Percentiles rank a stretch among this genome's conserved stretches.
Evolutionary conservation across 92 coral and sea anemone genomes (phyloP).

Genomic region (Epizoanthus ramosus): DNA sequence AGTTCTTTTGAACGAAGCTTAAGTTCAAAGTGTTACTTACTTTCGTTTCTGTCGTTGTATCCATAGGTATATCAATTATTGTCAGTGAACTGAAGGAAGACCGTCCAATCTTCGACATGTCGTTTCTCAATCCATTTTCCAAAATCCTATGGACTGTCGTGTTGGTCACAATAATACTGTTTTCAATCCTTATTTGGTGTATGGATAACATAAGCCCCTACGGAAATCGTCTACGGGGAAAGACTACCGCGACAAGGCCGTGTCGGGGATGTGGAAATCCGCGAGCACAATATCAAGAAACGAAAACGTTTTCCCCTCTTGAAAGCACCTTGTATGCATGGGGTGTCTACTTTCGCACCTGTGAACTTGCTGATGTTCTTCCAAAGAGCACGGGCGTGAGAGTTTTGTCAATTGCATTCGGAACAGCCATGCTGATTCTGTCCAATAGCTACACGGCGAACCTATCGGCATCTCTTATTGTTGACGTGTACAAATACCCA

Average conservation of each 20-base stretch:
- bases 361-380: background rate
- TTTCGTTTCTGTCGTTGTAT: too few relatives aligned
- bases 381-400: slow-evolving; percentile 9
- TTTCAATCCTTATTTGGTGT: background rate
- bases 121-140: slow-evolving; percentile 3
- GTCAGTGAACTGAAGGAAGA: slow-evolving; percentile 14
- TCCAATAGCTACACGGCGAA: slow-evolving; percentile 8
- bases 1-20: too few relatives aligned
- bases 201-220: background rate
- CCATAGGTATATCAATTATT: slow-evolving; percentile 3
- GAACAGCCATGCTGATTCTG: background rate
- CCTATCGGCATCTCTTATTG: slow-evolving; percentile 13
- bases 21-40: too few relatives aligned
- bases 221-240: background rate
- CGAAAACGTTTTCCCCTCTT: background rate
- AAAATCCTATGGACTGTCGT: slow-evolving; percentile 2
- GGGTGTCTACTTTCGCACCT: background rate
- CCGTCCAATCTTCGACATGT: slow-evolving; percentile 15
- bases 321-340: background rate
- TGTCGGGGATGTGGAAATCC: background rate
- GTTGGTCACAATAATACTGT: background rate
- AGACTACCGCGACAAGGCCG: background rate
- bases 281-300: background rate
- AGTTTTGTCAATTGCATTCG: background rate
- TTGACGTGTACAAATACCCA: slow-evolving; percentile 9